Percentiles rank a stretch among this genome's conserved stretches.
These are phyloP conservation scores for Hexactinellida sp. DNA, from an alignment of 37 sponge, comb jelly and placozoan genomes.

Conservation along the genomic window DNA sequence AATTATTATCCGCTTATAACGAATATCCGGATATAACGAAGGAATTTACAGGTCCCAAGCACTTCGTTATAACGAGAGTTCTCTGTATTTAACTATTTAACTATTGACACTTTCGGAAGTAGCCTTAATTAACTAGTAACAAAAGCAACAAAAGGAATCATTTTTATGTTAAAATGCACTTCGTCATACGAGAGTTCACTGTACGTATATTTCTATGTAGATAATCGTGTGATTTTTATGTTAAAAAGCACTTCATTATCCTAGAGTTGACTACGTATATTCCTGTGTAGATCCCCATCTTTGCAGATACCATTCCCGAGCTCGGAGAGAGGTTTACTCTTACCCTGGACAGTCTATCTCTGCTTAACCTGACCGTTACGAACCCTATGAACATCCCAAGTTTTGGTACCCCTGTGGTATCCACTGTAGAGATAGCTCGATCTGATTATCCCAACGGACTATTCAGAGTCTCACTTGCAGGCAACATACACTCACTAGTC, in stretches of 20 bases:
- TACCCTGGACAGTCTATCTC: conserved; percentile 17
- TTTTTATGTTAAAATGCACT: too few species aligned
- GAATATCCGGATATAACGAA: too few species aligned
- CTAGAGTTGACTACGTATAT: too few species aligned
- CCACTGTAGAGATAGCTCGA: background rate
- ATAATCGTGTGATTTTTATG: too few species aligned
- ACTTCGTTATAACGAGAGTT: too few species aligned
- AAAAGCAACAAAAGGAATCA: background rate
- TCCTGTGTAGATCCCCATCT: conserved; percentile 23
- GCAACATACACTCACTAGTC: background rate
- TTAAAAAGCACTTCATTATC: too few species aligned
- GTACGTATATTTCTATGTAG: too few species aligned
- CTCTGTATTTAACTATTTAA: too few species aligned
- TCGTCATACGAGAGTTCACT: too few species aligned
- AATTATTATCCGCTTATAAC: too few species aligned
- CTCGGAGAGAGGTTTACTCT: conserved; percentile 56
- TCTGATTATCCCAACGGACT: background rate
- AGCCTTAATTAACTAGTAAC: background rate
- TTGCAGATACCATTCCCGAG: conserved; percentile 53
- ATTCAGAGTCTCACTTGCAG: background rate
- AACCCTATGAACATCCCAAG: background rate
- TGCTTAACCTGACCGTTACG: background rate
- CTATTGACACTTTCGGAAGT: too few species aligned
- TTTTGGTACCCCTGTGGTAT: background rate
- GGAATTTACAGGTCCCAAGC: too few species aligned